Percentiles rank a stretch among this genome's conserved stretches.
Evolutionary conservation across 2,797 vertebrate species (phyloP).

Genomic region (Epinephelus awoara): DNA sequence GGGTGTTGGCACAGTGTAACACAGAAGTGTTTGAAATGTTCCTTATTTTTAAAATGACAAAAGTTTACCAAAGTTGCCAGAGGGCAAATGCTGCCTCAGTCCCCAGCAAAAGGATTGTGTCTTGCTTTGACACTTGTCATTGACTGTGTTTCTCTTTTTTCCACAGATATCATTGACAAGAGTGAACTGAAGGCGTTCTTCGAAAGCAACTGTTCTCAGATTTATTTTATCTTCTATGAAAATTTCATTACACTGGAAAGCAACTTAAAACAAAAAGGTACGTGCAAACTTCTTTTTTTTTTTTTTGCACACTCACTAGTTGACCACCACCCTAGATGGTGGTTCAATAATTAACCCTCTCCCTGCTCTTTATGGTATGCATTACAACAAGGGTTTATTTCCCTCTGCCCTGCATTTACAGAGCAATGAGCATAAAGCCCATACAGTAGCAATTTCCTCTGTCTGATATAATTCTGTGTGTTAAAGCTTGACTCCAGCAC

Average conservation of each 20-base stretch:
- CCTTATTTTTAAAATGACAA: too few relatives aligned
- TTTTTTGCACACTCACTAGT: background rate
- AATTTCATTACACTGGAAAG: conserved; percentile 99
- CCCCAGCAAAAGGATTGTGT: too few relatives aligned
- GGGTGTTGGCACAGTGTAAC: too few relatives aligned
- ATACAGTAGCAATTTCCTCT: conserved; percentile 24
- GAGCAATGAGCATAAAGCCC: conserved; percentile 1
- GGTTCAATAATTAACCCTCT: conserved; percentile 62
- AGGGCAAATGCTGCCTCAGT: too few relatives aligned
- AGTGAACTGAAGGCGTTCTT: conserved; percentile 97
- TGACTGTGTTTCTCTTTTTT: conserved; percentile 1
- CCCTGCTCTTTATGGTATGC: conserved; percentile 5
- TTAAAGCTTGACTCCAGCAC: background rate
- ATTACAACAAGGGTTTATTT: conserved; percentile 13
- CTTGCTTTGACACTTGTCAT: background rate
- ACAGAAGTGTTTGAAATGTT: too few relatives aligned
- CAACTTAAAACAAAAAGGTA: conserved; percentile 99
- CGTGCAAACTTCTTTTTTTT: background rate
- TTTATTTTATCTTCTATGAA: conserved; percentile 99
- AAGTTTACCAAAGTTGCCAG: too few relatives aligned
- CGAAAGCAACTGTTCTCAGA: conserved; percentile 97
- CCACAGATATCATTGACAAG: conserved; percentile 93
- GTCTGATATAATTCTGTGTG: background rate
- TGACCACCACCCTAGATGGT: background rate
- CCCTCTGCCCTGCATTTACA: conserved; percentile 14